Evolutionary conservation across 92 coral and sea anemone species (phyloP).

Genomic region (Muricea muricata): DNA sequence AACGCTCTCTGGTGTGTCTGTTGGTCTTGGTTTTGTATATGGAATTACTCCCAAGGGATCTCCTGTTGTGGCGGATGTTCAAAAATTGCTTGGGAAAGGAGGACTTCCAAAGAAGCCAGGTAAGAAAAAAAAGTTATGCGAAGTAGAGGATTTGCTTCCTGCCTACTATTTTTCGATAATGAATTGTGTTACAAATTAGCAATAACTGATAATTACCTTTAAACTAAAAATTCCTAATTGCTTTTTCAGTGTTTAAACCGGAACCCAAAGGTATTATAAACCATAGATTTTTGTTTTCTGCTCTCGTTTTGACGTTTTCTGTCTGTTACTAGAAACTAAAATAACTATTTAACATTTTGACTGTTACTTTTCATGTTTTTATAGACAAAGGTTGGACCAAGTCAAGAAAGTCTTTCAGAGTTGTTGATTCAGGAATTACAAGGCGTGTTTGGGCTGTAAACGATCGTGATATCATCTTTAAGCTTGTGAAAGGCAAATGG

Average conservation of each 20-base stretch:
- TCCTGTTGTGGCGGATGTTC: neutral
- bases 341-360: too few species aligned
- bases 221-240: too few species aligned
- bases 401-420: neutral
- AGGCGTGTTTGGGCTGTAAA: conserved; percentile 34
- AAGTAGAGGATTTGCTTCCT: too few species aligned
- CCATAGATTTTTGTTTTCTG: too few species aligned
- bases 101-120: conserved; percentile 1
- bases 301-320: too few species aligned
- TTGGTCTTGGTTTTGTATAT: neutral
- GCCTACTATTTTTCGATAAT: too few species aligned
- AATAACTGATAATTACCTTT: too few species aligned
- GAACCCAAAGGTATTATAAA: too few species aligned
- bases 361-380: neutral
- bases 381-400: neutral
- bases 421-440: conserved; percentile 35
- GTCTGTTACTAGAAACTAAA: neutral
- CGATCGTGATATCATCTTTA: conserved; percentile 26
- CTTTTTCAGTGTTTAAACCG: too few species aligned
- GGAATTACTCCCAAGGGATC: neutral
- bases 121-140: neutral
- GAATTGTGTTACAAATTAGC: too few species aligned
- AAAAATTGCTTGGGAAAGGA: neutral
- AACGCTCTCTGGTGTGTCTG: neutral
- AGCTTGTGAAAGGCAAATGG: conserved; percentile 16